Evolutionary conservation across 2,797 vertebrate species (phyloP).

Genomic region (Anguilla anguilla): DNA sequence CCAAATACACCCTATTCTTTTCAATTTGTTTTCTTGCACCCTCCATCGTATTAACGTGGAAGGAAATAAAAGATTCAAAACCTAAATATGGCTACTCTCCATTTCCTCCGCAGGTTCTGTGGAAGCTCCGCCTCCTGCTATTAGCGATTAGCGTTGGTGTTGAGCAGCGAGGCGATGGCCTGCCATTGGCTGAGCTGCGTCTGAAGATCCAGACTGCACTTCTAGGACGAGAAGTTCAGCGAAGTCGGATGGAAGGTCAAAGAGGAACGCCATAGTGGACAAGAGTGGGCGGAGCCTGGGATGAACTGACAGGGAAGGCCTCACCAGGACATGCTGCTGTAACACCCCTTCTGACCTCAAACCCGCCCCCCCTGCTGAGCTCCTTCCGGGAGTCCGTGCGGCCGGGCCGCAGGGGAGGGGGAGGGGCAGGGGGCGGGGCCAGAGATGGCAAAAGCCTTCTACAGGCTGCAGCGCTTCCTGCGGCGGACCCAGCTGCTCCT

Average conservation of each 20-base stretch:
- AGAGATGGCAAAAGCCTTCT: slow-evolving; percentile 82
- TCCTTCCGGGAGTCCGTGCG: background rate
- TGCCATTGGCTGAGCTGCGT: background rate
- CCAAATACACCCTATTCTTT: background rate
- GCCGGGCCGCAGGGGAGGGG: background rate
- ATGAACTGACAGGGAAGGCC: background rate
- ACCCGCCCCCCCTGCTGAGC: background rate
- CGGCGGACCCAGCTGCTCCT: slow-evolving; percentile 86
- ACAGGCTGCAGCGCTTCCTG: slow-evolving; percentile 88
- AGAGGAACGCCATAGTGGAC: background rate
- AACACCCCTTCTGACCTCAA: slow-evolving; percentile 14
- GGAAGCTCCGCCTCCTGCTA: slow-evolving; percentile 39
- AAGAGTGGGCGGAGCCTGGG: background rate
- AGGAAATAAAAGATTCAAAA: slow-evolving; percentile 7
- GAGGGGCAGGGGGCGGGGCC: background rate
- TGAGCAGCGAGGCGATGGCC: background rate
- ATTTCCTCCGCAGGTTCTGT: slow-evolving; percentile 45
- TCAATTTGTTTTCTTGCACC: background rate
- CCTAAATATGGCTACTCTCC: slow-evolving; percentile 28
- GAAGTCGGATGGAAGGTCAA: background rate
- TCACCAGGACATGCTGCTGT: slow-evolving; percentile 19
- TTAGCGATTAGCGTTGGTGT: slow-evolving; percentile 48
- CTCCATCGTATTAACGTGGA: slow-evolving; percentile 28
- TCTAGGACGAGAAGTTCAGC: background rate
- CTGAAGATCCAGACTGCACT: background rate